Conservation (phyloP, 2,797 vertebrate species). For the Coregonus sp. region DNA sequence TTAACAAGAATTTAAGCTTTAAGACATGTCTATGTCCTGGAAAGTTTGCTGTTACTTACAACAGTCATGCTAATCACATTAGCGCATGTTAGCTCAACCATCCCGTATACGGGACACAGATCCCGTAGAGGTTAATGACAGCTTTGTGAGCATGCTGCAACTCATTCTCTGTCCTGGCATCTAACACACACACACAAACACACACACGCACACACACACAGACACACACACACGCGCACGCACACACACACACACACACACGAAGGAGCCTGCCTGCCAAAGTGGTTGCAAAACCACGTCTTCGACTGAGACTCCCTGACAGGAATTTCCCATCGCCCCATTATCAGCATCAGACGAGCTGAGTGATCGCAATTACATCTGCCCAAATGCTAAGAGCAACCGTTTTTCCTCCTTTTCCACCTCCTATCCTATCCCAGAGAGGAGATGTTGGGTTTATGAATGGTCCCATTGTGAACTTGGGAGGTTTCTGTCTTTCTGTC, state of each 20-base stretch:
- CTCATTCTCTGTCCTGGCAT: conserved; percentile 75
- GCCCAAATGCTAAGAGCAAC: conserved; percentile 80
- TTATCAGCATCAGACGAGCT: conserved; percentile 86
- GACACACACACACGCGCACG: not conserved
- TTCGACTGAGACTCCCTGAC: conserved; percentile 69
- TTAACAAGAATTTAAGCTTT: no score
- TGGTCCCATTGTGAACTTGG: conserved; percentile 74
- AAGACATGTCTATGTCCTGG: no score
- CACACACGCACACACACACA: conserved; percentile 13
- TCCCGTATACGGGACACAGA: no score
- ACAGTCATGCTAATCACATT: no score
- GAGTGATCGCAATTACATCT: conserved; percentile 86
- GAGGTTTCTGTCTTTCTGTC: conserved; percentile 63
- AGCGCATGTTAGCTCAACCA: no score
- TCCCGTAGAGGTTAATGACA: conserved; percentile 68
- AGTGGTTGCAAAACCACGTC: conserved; percentile 77
- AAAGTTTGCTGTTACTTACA: no score
- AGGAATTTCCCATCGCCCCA: conserved; percentile 85
- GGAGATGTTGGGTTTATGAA: conserved; percentile 71
- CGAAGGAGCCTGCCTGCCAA: conserved; percentile 66
- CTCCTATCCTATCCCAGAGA: conserved; percentile 57
- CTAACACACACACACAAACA: conserved; percentile 45
- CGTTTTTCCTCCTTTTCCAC: conserved; percentile 46
- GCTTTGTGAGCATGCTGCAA: conserved; percentile 77
- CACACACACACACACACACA: conserved; percentile 25